Conservation (phyloP, 2,797 vertebrate genomes). For the Margarornis squamiger region DNA sequence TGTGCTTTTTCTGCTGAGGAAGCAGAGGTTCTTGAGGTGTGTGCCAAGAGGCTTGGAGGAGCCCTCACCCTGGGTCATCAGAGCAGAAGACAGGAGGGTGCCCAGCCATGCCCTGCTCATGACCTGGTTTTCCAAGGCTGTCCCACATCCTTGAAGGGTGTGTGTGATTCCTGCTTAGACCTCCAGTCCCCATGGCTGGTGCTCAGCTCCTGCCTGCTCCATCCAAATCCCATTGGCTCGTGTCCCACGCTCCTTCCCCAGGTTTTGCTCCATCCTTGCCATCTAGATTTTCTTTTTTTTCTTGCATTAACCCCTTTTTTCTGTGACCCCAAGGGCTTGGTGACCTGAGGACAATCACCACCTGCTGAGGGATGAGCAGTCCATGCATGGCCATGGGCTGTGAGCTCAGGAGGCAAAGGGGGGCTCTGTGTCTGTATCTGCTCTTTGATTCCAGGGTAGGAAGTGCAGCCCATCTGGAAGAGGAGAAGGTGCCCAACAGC, state of each 20-base stretch:
- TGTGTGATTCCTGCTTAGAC: background rate
- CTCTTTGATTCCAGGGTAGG: background rate
- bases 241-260: background rate
- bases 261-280: background rate
- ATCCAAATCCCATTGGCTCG: background rate
- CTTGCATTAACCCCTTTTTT: background rate
- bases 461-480: background rate
- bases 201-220: background rate
- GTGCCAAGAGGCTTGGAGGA: background rate
- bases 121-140: background rate
- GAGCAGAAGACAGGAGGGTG: background rate
- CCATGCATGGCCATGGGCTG: rapidly evolving
- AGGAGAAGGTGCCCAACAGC: rapidly evolving
- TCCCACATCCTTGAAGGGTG: background rate
- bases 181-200: background rate
- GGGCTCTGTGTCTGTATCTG: background rate
- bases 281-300: no score
- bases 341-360: rapidly evolving
- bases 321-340: background rate
- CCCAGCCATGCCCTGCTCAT: background rate
- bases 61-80: background rate
- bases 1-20: background rate
- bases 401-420: background rate
- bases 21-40: background rate
- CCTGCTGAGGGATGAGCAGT: background rate